These are phyloP conservation scores for Mactromeris polynyma DNA, from an alignment of 2,888 invertebrate species.

Conservation along the genomic window DNA sequence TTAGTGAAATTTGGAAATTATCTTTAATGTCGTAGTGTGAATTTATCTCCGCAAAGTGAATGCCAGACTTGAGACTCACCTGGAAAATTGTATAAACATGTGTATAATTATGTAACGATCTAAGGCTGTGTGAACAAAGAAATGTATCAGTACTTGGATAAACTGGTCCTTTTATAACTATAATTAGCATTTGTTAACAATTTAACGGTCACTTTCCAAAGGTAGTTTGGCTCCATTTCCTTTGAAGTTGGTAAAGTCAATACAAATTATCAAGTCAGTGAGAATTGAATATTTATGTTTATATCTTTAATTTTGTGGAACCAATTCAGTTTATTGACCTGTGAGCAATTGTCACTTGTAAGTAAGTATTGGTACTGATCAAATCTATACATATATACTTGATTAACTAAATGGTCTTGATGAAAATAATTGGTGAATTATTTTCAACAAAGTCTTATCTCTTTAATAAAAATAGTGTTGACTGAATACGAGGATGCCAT, in stretches of 20 bases:
- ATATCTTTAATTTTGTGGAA: not conserved
- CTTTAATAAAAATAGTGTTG: too few relatives aligned
- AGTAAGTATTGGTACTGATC: not conserved
- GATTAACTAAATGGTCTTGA: too few relatives aligned
- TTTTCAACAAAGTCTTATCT: too few relatives aligned
- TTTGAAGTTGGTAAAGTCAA: not conserved
- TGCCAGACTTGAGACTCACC: not conserved
- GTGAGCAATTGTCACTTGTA: not conserved
- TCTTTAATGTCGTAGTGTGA: not conserved
- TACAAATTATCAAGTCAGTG: not conserved
- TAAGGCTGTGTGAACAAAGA: not conserved
- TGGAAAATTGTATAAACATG: not conserved
- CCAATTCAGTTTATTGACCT: not conserved
- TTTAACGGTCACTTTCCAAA: not conserved
- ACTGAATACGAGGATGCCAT: too few relatives aligned
- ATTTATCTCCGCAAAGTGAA: not conserved
- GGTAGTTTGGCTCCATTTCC: not conserved
- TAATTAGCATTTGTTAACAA: not conserved
- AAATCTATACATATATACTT: too few relatives aligned
- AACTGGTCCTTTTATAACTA: not conserved
- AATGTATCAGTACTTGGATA: not conserved
- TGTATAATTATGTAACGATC: not conserved
- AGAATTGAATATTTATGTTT: not conserved
- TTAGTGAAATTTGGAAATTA: not conserved
- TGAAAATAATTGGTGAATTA: too few relatives aligned